Evolutionary conservation across 2,113 vertebrate species (phyloP).

Genomic region (Macaca fascicularis): T2T-MFA8v1.1 NC_088376.1:55355001-55355500

Average conservation of each 20-base stretch:
- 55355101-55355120: background rate
- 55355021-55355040: background rate
- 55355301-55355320: background rate
- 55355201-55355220: background rate
- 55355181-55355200: background rate
- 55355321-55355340: background rate
- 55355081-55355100: background rate
- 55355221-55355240: background rate
- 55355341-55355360: background rate
- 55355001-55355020: background rate
- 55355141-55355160: background rate
- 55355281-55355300: background rate
- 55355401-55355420: background rate
- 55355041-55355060: background rate
- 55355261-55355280: background rate
- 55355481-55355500: background rate
- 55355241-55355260: fast-evolving
- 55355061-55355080: background rate
- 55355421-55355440: background rate
- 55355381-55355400: background rate
- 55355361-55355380: background rate
- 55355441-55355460: background rate
- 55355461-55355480: background rate
- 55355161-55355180: background rate
- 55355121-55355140: background rate